These are phyloP conservation scores for Molothrus aeneus DNA, from an alignment of 2,797 vertebrate genomes.

Conservation along the genomic window DNA sequence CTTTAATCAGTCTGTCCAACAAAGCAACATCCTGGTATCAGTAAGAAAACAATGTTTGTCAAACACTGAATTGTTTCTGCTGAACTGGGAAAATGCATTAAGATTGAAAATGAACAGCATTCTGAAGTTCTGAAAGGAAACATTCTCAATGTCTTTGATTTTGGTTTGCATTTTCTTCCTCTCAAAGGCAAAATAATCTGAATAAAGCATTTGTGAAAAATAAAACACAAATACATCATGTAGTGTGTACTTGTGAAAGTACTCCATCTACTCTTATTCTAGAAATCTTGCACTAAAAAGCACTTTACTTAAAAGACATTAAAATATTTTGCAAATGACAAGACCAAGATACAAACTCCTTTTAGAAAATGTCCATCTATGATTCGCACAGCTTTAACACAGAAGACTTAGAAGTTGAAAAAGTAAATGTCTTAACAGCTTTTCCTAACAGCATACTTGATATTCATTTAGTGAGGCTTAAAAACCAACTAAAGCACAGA, in stretches of 20 bases:
- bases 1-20: conserved; percentile 92
- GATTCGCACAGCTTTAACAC: background rate
- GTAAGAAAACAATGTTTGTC: conserved; percentile 15
- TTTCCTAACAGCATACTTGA: background rate
- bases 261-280: background rate
- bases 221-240: background rate
- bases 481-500: background rate
- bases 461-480: background rate
- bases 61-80: conserved; percentile 8
- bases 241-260: background rate
- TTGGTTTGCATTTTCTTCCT: background rate
- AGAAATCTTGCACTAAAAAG: background rate
- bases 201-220: background rate
- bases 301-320: background rate
- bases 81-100: background rate
- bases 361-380: background rate
- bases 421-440: background rate
- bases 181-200: background rate
- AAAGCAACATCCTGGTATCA: conserved; percentile 89
- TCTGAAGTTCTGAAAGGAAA: background rate
- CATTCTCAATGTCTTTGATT: background rate
- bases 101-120: background rate
- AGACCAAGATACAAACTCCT: background rate
- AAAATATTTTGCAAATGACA: background rate
- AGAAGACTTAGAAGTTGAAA: background rate